These are phyloP conservation scores for Lepidurus couesii DNA, from an alignment of 1,140 invertebrate species.

Conservation along the genomic window DNA sequence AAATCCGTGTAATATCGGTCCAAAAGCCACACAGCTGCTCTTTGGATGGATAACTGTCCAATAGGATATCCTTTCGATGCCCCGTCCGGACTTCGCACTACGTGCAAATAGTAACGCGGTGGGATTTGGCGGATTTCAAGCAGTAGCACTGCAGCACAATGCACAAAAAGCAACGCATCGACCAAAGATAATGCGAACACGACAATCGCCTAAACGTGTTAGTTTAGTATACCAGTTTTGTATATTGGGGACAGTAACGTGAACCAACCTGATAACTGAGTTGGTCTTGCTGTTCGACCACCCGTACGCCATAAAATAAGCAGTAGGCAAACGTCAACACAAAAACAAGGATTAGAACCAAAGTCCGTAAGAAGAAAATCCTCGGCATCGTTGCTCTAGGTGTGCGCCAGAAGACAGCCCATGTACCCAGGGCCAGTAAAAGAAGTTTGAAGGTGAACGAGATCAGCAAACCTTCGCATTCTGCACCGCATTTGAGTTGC, in stretches of 20 bases:
- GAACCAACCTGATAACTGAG: conserved; percentile 37
- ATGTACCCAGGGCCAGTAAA: conserved; percentile 83
- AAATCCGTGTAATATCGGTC: conserved; percentile 96
- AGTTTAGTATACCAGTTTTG: neutral
- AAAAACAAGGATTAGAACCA: conserved; percentile 80
- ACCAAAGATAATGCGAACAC: conserved; percentile 83
- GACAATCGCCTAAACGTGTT: conserved; percentile 58
- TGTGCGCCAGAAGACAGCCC: conserved; percentile 74
- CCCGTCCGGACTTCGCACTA: conserved; percentile 90
- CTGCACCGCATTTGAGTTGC: conserved; percentile 61
- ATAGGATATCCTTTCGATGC: conserved; percentile 44
- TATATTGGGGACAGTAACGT: conserved; percentile 33
- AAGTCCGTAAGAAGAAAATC: conserved; percentile 82
- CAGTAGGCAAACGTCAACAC: conserved; percentile 93
- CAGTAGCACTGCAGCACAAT: conserved; percentile 86
- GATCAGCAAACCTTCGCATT: conserved; percentile 83
- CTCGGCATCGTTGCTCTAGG: conserved; percentile 82
- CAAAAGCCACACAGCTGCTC: conserved; percentile 87
- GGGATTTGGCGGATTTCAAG: conserved; percentile 87
- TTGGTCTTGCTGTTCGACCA: conserved; percentile 49
- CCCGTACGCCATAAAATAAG: conserved; percentile 93
- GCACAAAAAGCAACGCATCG: conserved; percentile 89
- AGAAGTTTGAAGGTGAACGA: conserved; percentile 87
- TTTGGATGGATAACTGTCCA: conserved; percentile 79
- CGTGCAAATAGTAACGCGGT: conserved; percentile 60